phyloP scores from a whole-genome alignment of 2,113 vertebrate species.

The Delphinus delphis region DNA sequence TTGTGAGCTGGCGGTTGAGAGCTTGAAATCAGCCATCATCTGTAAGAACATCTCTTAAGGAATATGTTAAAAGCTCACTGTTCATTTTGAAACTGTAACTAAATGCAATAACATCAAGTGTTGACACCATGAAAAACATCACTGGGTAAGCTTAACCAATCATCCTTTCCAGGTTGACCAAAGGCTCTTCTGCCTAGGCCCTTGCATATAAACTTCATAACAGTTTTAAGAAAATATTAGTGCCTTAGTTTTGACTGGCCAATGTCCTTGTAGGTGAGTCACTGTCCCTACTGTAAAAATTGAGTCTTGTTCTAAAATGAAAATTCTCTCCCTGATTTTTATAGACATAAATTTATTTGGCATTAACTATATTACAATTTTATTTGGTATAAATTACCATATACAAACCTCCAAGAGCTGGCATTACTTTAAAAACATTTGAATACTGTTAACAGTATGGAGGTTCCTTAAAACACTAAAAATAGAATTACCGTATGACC shows the following conservation, averaged over 20 bases:
- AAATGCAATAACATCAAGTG: not conserved
- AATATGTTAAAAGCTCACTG: not conserved
- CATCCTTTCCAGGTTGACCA: not conserved
- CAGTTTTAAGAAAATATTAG: not conserved
- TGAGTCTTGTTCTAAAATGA: constrained; percentile 28
- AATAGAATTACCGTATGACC: too few relatives aligned
- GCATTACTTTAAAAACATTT: constrained; percentile 5
- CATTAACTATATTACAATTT: not conserved
- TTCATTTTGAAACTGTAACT: not conserved
- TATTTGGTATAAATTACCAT: not conserved
- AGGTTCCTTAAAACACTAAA: too few relatives aligned
- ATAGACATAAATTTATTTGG: not conserved
- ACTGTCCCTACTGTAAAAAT: not conserved
- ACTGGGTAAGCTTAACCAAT: not conserved
- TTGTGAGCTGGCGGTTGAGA: not conserved
- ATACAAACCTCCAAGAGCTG: not conserved
- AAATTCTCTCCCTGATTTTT: constrained; percentile 36
- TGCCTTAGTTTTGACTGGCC: not conserved
- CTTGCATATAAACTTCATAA: not conserved
- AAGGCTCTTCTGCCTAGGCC: not conserved
- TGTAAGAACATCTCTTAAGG: not conserved
- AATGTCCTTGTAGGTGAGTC: not conserved
- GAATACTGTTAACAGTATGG: not conserved
- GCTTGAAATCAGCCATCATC: not conserved
- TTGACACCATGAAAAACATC: not conserved